Evolutionary conservation across 37 sponge, comb jelly and placozoan species (phyloP), one percentile per base, ranked within the genome.

Genomic region (Cliona cf. orientalis): DNA sequence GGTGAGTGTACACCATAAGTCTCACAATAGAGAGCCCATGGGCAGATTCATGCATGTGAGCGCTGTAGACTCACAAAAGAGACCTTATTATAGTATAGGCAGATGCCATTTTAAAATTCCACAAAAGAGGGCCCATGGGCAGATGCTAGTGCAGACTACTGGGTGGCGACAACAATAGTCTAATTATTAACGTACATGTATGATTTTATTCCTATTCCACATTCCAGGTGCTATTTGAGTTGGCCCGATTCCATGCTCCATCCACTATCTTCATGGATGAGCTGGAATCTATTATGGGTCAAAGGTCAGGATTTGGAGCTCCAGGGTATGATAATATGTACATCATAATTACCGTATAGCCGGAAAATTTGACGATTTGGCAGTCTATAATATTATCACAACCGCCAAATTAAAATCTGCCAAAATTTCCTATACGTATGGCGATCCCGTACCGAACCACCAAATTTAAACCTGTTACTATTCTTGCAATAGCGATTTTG

Each of bases 211-310:
- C 33, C 3, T 80, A 17, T 43, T 43, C 2, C 79, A 9, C n/a
- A 35, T 55, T 65, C 22, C 65, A 90, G 91, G 94, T 98, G 42
- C 81, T 96, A 66, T 96, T 99, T 82, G 99, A 98, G 74, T 71
- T 98, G 72, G 99, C 99, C 5, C 88, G 97, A 37, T 96, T 93
- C 87, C 97, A 99, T 82, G 99, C 99, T 26, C 99, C 99, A 3
- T 94, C 95, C 46, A 99, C 99, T 34, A 99, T 99, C 21, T 99
- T 99, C 76, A 85, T 99, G 76, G 99, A 99, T 78, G 99, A 99
- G 76, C 81, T 99, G 76, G 99, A 99, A 73, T 94, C 95, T 22
- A 93, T 99, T 22, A 96, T 96, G 89, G 87, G 95, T 17, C 95
- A 99, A 75, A 80, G 99, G 64, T 90, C 93, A 17, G 76, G 80